Conservation (phyloP, 2,113 vertebrate genomes). For the Paratilapia polleni region DNA sequence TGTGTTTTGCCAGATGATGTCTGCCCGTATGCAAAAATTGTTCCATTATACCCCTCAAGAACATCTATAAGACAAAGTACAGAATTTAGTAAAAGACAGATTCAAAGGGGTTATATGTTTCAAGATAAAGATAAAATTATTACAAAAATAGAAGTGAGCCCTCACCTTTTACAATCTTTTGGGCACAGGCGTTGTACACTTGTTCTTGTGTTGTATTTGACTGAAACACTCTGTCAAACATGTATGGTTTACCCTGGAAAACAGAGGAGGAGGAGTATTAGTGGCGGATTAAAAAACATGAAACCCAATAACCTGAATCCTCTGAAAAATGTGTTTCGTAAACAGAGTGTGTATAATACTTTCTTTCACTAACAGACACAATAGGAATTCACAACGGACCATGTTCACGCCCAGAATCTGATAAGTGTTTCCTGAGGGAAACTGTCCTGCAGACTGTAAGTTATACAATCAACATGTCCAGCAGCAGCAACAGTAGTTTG, state of each 20-base stretch:
- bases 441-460: not conserved
- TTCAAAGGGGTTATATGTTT: not conserved
- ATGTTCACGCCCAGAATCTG: not conserved
- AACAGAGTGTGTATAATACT: not conserved
- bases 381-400: not conserved
- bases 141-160: not conserved
- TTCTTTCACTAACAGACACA: constrained; percentile 1
- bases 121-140: not conserved
- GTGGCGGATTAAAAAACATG: rapidly evolving
- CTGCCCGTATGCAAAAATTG: constrained; percentile 98
- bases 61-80: constrained; percentile 84
- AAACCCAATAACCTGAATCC: not conserved
- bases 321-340: not conserved
- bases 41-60: constrained; percentile 96
- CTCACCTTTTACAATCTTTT: constrained; percentile 98
- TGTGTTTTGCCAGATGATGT: constrained; percentile 98
- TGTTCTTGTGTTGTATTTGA: constrained; percentile 94
- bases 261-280: not conserved
- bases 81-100: not conserved
- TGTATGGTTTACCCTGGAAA: constrained; percentile 90
- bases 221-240: constrained; percentile 94
- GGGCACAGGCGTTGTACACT: constrained; percentile 97
- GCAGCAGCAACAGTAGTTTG: not conserved
- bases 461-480: not conserved
- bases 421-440: not conserved